Evolutionary conservation across 2,113 vertebrate genomes (phyloP).

Genomic region (Struthidea cinerea): DNA sequence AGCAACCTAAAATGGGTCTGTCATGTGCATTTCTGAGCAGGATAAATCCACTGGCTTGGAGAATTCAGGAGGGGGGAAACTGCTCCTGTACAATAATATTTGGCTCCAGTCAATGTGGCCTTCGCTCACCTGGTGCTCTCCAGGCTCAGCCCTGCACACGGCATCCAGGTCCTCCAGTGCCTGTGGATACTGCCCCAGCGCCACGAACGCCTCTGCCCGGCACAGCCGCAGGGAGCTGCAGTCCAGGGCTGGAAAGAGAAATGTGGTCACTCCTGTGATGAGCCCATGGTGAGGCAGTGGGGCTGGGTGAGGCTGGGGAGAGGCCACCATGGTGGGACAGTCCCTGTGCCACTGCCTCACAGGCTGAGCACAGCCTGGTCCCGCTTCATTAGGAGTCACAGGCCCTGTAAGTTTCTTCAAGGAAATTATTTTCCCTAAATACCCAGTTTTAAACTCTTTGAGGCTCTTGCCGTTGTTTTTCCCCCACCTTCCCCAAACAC

Average conservation of each 20-base stretch:
- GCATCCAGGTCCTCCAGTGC: slow-evolving; percentile 80
- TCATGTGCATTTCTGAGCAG: neutral
- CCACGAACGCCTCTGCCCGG: slow-evolving; percentile 72
- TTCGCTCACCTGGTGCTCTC: slow-evolving; percentile 73
- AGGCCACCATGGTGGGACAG: accelerated
- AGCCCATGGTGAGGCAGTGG: accelerated
- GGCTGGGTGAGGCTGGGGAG: neutral
- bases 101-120: accelerated
- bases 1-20: neutral
- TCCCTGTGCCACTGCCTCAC: accelerated
- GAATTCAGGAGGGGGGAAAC: neutral
- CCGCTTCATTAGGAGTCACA: neutral
- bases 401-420: neutral
- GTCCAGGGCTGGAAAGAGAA: slow-evolving; percentile 67
- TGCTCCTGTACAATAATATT: neutral
- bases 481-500: neutral
- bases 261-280: accelerated
- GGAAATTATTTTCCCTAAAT: neutral
- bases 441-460: neutral
- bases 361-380: neutral
- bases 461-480: neutral
- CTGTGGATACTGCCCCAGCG: slow-evolving; percentile 59
- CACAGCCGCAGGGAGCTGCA: slow-evolving; percentile 71
- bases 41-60: neutral
- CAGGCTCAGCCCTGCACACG: slow-evolving; percentile 76